Evolutionary conservation across 2,797 vertebrate genomes (phyloP).

Genomic region (Alca torda): DNA sequence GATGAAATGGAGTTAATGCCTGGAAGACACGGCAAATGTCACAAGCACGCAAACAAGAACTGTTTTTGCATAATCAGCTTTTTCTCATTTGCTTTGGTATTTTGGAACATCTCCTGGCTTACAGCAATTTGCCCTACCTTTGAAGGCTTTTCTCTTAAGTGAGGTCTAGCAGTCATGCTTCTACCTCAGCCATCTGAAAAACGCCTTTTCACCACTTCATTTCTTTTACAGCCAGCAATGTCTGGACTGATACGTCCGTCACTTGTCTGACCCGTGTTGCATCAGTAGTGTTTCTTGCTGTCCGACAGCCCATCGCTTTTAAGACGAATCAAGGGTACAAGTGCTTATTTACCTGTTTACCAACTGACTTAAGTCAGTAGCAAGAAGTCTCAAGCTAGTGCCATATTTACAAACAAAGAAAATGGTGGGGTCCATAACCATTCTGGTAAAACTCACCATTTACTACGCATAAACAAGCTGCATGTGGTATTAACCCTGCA

Average conservation of each 20-base stretch:
- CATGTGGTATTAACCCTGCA: neutral
- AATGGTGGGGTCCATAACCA: neutral
- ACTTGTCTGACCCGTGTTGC: rapidly evolving
- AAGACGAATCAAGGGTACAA: neutral
- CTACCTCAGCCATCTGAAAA: neutral
- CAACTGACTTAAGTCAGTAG: neutral
- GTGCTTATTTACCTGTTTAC: neutral
- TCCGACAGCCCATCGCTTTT: neutral
- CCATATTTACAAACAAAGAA: neutral
- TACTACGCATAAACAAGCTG: neutral
- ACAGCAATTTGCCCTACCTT: neutral
- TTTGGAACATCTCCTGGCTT: neutral
- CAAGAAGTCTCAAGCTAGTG: neutral
- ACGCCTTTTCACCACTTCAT: neutral
- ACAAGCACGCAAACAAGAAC: neutral
- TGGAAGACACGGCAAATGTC: neutral
- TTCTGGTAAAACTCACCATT: neutral
- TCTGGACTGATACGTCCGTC: rapidly evolving
- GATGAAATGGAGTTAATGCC: neutral
- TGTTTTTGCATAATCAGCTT: neutral
- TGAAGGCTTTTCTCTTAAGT: neutral
- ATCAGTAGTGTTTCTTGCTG: neutral
- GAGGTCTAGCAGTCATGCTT: neutral
- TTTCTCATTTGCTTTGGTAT: neutral
- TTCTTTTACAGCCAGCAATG: neutral